Conservation (phyloP, 2,797 vertebrate species). For the Sciurus vulgaris region DNA sequence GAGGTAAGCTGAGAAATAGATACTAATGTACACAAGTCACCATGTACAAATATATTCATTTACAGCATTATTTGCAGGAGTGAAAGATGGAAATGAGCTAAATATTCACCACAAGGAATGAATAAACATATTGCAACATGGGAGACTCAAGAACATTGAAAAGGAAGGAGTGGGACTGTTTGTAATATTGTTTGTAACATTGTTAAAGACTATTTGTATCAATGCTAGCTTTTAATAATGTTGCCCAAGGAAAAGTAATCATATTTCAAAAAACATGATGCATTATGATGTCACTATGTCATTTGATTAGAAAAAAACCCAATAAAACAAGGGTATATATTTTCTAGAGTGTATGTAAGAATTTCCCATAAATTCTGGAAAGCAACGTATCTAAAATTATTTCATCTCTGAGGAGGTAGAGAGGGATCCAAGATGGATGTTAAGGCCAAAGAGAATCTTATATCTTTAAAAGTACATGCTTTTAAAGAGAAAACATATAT, state of each 20-base stretch:
- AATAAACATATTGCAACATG: not conserved
- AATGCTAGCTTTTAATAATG: not conserved
- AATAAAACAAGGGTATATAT: not conserved
- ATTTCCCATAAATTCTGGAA: not conserved
- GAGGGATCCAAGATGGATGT: not conserved
- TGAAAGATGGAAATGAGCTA: not conserved
- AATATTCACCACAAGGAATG: not conserved
- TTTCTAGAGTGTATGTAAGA: not conserved
- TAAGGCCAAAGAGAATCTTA: not conserved
- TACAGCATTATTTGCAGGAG: not conserved
- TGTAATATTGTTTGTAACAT: not conserved
- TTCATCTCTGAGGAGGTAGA: not conserved
- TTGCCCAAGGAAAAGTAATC: not conserved
- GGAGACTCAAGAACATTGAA: not conserved
- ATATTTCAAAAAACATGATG: not conserved
- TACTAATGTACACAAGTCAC: not conserved
- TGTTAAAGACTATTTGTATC: not conserved
- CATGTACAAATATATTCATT: not conserved
- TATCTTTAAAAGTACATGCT: not conserved
- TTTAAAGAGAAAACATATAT: not conserved
- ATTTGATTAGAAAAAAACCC: not conserved
- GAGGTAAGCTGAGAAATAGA: not conserved
- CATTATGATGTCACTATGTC: not conserved
- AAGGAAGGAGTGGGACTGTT: not conserved
- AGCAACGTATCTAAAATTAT: not conserved